Evolutionary conservation across 2,797 vertebrate genomes (phyloP), one percentile per base, ranked within the genome.

Genomic region (Enteromius unitaeniatus): DNA sequence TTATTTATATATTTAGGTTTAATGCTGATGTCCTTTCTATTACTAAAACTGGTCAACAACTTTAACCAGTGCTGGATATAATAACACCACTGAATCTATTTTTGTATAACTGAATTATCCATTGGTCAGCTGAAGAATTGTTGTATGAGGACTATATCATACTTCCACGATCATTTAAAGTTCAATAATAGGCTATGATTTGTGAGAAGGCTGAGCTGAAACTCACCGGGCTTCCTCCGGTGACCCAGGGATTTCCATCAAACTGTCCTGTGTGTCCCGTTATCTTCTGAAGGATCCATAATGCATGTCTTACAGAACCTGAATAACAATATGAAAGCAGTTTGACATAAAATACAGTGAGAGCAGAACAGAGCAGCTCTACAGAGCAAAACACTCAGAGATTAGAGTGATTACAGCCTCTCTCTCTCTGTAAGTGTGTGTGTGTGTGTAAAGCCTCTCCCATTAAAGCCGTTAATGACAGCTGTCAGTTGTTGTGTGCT

Each of bases 401-500:
- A 82, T 82, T 82, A 82, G 45, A 65, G 70, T 26, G 80, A 82
- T 60, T 81, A 73, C 40, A 64, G 78, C n/a, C 47, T 40, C 40
- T 9, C 40, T 9, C 40, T 40, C 40, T 9, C 40, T 40, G 37
- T 37, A 8, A 3, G 19, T n/a, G 53, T n/a, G 21, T 23, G 23
- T 15, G 68, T 45, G 62, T 17, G 21, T 31, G 5, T 15, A 23
- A 74, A 74, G 72, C 72, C 47, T 21, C 26, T 21, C 47, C 45
- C 28, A 13, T 74, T 62, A 78, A 78, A 78, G 60, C 60, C 58
- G 14, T n/a, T 51, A 67, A 65, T 67, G 77, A 51, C 77, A 79
- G 77, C 77, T 79, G 77, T 67, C 77, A 78, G 23, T 64, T 78
- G 58, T 65, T 65, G 60, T 49, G 60, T 10, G 60, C 42, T 64